These are phyloP conservation scores for Pseudopipra pipra DNA, from an alignment of 2,113 vertebrate genomes.

Conservation along the genomic window DNA sequence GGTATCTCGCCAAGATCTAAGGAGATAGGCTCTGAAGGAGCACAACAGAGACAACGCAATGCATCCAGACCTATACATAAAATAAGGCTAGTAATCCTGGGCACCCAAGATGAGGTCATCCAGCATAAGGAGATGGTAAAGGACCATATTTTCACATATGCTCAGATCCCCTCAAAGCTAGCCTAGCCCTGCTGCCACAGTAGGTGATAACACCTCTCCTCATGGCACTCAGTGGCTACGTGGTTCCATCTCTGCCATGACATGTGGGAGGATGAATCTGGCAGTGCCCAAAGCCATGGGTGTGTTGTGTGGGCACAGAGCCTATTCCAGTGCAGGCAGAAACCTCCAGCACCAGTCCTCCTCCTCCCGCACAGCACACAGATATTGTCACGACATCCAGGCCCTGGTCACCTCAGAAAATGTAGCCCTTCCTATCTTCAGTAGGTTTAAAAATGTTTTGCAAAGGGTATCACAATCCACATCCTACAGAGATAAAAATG, in stretches of 20 bases:
- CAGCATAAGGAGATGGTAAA: not conserved
- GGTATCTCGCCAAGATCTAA: not conserved
- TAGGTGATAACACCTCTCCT: not conserved
- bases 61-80: not conserved
- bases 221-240: fast-evolving
- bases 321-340: not conserved
- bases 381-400: fast-evolving
- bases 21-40: not conserved
- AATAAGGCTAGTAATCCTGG: not conserved
- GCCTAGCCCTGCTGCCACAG: not conserved
- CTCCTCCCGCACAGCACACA: not conserved
- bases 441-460: not conserved
- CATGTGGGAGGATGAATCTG: not conserved
- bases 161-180: not conserved
- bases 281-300: not conserved
- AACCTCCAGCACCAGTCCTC: not conserved
- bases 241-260: not conserved
- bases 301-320: fast-evolving
- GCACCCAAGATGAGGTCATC: not conserved
- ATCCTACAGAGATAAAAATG: not conserved
- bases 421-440: not conserved
- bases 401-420: not conserved
- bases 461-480: not conserved
- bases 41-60: not conserved
- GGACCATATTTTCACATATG: not conserved